phyloP scores from a whole-genome alignment of 2,797 vertebrate species.

The Rhinichthys osculus region DNA sequence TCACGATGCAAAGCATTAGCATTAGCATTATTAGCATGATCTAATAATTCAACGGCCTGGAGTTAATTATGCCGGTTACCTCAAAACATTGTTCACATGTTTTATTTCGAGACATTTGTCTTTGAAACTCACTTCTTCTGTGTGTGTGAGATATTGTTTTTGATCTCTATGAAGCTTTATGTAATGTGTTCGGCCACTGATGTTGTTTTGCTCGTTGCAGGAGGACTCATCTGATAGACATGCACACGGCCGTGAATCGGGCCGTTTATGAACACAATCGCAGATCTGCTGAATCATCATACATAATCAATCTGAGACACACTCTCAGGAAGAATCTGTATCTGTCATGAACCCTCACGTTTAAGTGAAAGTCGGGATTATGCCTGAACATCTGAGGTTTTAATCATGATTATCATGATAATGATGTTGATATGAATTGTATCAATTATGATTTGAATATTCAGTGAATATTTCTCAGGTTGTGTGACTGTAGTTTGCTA shows the following conservation, averaged over 20 bases:
- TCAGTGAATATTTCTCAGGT: neutral
- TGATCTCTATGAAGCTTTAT: neutral
- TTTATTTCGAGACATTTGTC: too few relatives aligned
- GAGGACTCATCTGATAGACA: conserved; percentile 78
- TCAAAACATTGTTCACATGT: too few relatives aligned
- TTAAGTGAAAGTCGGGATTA: neutral
- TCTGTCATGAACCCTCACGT: conserved; percentile 60
- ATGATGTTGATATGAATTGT: neutral
- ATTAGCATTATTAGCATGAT: too few relatives aligned
- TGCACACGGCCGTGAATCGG: conserved; percentile 83
- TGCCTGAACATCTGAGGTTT: neutral
- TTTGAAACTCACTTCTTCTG: too few relatives aligned
- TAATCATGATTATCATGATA: neutral
- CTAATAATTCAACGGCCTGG: too few relatives aligned
- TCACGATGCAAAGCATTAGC: too few relatives aligned
- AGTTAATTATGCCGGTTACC: too few relatives aligned
- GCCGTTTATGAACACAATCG: conserved; percentile 81
- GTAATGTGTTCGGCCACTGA: neutral
- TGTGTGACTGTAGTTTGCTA: neutral
- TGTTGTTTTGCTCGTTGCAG: conserved; percentile 71
- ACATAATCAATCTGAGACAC: conserved; percentile 81
- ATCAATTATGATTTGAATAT: conserved; percentile 10
- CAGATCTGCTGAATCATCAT: conserved; percentile 68
- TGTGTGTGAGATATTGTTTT: too few relatives aligned
- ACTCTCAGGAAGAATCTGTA: conserved; percentile 87